Percentiles rank a stretch among this genome's conserved stretches.
Evolutionary conservation across 2,113 vertebrate genomes (phyloP).

Genomic region (Prochilodus magdalenae): DNA sequence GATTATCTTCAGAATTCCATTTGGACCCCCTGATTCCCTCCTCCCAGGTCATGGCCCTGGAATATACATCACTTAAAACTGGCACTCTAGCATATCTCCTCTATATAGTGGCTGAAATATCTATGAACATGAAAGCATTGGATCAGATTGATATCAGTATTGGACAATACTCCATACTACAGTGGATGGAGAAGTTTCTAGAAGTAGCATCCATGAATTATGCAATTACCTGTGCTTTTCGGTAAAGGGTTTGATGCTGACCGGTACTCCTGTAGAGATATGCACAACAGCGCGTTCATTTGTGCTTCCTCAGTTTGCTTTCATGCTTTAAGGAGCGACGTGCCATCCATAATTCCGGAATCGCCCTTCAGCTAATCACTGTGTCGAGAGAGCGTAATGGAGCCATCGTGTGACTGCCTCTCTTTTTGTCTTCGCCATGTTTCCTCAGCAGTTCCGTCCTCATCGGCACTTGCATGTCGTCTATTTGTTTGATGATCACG

Average conservation of each 20-base stretch:
- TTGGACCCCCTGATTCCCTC: too few species aligned
- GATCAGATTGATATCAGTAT: too few species aligned
- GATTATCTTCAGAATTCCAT: too few species aligned
- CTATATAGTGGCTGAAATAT: too few species aligned
- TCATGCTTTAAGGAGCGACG: background rate
- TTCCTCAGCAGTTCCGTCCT: constrained; percentile 46
- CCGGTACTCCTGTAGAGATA: background rate
- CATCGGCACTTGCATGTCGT: constrained; percentile 51
- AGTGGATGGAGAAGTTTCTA: background rate
- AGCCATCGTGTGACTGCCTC: background rate
- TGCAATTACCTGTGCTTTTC: background rate
- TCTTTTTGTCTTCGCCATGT: constrained; percentile 22
- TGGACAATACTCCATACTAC: too few species aligned
- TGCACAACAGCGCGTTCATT: too few species aligned
- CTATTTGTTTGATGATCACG: constrained; percentile 61
- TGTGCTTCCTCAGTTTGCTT: background rate
- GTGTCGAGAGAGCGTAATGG: background rate
- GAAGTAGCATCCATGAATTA: background rate
- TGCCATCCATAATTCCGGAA: constrained; percentile 4
- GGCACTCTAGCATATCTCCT: too few species aligned
- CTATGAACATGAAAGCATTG: too few species aligned
- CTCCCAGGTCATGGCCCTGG: too few species aligned
- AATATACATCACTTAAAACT: too few species aligned
- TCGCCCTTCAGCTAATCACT: constrained; percentile 1
- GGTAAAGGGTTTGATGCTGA: background rate